Conservation (phyloP, 2,113 vertebrate species). For the Acrocephalus arundinaceus region DNA sequence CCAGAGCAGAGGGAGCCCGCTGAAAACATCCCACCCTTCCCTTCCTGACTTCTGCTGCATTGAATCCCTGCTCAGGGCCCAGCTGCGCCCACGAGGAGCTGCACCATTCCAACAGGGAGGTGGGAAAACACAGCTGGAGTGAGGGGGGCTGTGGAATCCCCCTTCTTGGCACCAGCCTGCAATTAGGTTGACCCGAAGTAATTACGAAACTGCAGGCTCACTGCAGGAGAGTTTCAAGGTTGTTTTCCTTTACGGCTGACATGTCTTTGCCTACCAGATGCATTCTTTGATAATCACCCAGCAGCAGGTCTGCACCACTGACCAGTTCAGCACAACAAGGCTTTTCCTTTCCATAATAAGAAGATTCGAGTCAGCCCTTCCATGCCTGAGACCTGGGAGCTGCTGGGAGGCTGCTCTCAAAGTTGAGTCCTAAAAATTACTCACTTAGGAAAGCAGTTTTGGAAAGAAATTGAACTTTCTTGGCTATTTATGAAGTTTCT, state of each 20-base stretch:
- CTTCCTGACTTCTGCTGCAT: rapidly evolving
- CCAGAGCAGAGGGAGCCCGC: background rate
- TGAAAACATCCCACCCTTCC: background rate
- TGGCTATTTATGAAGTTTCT: background rate
- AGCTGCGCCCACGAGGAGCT: background rate
- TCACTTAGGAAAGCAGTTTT: background rate
- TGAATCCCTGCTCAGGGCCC: background rate
- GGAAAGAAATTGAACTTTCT: background rate
- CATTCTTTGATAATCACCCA: background rate
- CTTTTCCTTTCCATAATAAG: background rate
- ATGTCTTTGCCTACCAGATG: background rate
- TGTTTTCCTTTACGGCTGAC: background rate
- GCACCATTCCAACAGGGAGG: background rate
- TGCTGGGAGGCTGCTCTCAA: background rate
- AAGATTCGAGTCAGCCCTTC: background rate
- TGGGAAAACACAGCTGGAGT: background rate
- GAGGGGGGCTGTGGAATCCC: background rate
- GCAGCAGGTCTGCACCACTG: background rate
- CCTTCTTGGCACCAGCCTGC: background rate
- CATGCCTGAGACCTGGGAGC: background rate
- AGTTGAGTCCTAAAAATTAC: background rate
- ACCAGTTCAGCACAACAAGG: background rate
- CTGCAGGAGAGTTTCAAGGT: background rate
- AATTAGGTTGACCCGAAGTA: background rate
- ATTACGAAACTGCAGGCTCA: background rate